Base-by-base conservation (phyloP, 2,888 invertebrate species). In the Drosophila leonis region DNA sequence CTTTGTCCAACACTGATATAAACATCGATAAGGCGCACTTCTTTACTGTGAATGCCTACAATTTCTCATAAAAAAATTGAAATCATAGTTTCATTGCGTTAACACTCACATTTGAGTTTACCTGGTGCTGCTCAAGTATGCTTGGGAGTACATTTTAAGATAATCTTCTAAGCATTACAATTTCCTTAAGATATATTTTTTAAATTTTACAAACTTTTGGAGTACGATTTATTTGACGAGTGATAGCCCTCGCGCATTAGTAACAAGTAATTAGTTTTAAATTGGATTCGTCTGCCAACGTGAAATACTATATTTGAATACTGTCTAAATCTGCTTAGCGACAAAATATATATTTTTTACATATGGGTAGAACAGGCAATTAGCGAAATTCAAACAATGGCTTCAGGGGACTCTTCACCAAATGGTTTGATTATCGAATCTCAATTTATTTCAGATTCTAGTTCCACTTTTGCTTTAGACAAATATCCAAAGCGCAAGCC, bases 281-380 rank as follows among this genome's bases (percentile, higher is more conserved):
- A 48, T 59, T 59, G 59, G 46, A 37, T 48, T 59, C 37, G 13
- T 15, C 29, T 37, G 48, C 46, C 37, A 48, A 48, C 29, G 59
- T 59, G 29, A 29, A 29, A 46, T 35, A 9, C 35, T 24, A 35
- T 57, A 35, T 44, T 46, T 18, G 8, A 35, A 35, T 46, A 27
- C 27, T 37, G 29, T 37, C 9, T 20, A 37, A 59, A 29, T 48
- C 29, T 9, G 6, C 6, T 48, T 18, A 18, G 57, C 57, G 1
- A 35, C 20, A 59, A 46, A 5, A 35, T 24, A 15, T 18, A 46
- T 59, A 46, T 29, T 29, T 59, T 35, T 18, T 44, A 46, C 44
- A 13, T 46, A 46, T 5, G 27, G 24, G 8, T n/a, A n/a, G 18
- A 37, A 27, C 37, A 6, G 29, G 7, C 48, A 18, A 6, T n/a